Evolutionary conservation across 1,140 invertebrate species (phyloP).

Genomic region (Euwallacea fornicatus): DNA sequence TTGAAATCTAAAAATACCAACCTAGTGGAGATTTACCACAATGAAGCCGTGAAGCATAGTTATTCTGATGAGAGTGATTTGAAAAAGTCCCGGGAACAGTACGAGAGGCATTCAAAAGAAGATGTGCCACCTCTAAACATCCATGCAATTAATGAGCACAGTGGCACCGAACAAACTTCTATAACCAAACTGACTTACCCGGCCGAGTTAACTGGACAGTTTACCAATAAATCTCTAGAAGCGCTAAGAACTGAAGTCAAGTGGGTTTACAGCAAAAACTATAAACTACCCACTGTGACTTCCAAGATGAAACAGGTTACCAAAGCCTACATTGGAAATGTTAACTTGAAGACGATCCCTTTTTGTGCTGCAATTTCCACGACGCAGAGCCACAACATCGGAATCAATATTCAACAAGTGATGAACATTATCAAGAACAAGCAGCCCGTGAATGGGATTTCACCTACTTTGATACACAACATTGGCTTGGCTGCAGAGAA

Average conservation of each 20-base stretch:
- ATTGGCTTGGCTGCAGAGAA: slow-evolving; percentile 51
- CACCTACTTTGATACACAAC: slow-evolving; percentile 52
- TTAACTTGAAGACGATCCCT: slow-evolving; percentile 58
- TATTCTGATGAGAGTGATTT: slow-evolving; percentile 46
- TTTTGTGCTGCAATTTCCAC: slow-evolving; percentile 60
- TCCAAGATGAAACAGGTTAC: slow-evolving; percentile 58
- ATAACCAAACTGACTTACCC: background rate
- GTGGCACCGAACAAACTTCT: background rate
- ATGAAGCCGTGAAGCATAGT: slow-evolving; percentile 50
- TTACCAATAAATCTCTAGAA: slow-evolving; percentile 14
- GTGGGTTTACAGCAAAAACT: slow-evolving; percentile 49
- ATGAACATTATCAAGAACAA: slow-evolving; percentile 58
- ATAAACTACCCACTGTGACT: slow-evolving; percentile 57
- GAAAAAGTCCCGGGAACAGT: slow-evolving; percentile 29
- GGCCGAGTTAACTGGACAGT: background rate
- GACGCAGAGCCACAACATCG: slow-evolving; percentile 59
- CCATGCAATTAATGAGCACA: background rate
- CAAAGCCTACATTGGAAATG: slow-evolving; percentile 54
- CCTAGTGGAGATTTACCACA: slow-evolving; percentile 58
- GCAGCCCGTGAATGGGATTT: slow-evolving; percentile 50
- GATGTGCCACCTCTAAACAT: slow-evolving; percentile 28
- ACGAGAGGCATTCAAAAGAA: slow-evolving; percentile 10
- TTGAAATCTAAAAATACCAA: slow-evolving; percentile 36
- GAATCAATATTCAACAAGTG: slow-evolving; percentile 61
- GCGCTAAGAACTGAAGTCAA: slow-evolving; percentile 33